These are phyloP conservation scores for Heliconius hermathena DNA, from an alignment of 1,140 invertebrate species.

Conservation along the genomic window DNA sequence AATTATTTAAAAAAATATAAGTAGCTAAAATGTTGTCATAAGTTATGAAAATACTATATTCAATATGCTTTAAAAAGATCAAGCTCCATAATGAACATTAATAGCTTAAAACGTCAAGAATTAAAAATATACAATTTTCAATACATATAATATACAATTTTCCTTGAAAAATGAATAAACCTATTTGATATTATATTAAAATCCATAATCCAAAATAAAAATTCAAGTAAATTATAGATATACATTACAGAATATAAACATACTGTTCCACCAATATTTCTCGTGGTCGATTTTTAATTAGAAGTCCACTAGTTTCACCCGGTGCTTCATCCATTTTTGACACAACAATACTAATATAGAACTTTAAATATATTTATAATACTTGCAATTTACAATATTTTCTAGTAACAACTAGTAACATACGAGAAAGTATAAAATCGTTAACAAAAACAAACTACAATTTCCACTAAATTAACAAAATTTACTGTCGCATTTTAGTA, in stretches of 20 bases:
- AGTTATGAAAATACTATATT: too few relatives aligned
- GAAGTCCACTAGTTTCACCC: conserved; percentile 6
- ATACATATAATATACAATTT: too few relatives aligned
- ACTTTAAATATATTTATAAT: background rate
- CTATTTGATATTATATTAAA: too few relatives aligned
- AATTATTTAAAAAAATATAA: too few relatives aligned
- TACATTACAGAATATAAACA: background rate
- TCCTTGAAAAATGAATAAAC: too few relatives aligned
- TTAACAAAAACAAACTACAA: background rate
- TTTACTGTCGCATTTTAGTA: background rate
- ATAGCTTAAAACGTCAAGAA: too few relatives aligned
- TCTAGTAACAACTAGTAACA: background rate
- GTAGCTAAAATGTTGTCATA: too few relatives aligned
- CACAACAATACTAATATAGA: background rate
- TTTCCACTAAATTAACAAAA: background rate
- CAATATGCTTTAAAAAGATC: too few relatives aligned
- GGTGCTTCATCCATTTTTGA: conserved; percentile 22
- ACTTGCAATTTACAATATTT: background rate
- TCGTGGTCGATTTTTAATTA: conserved; percentile 13
- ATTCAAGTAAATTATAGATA: background rate
- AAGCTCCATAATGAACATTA: too few relatives aligned
- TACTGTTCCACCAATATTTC: conserved; percentile 12
- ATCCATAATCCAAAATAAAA: too few relatives aligned
- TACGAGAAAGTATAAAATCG: too few relatives aligned
- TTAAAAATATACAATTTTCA: too few relatives aligned